phyloP scores from a whole-genome alignment of 2,797 vertebrate species.

The Platyrinchus mystaceus region DNA sequence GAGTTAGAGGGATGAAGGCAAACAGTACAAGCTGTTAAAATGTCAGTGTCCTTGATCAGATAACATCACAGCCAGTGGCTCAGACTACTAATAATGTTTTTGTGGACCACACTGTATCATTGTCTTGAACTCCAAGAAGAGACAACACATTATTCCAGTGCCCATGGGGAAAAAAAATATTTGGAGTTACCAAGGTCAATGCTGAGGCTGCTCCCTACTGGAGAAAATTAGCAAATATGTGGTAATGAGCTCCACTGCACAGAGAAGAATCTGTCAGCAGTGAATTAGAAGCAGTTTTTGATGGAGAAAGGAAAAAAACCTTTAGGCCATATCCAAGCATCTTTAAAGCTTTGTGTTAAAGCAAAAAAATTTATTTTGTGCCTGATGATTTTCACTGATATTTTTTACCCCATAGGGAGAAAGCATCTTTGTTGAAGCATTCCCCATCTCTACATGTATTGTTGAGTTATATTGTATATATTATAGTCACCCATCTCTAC shows the following conservation, averaged over 20 bases:
- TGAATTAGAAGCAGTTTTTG: neutral
- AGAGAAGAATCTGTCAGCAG: neutral
- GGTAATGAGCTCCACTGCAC: neutral
- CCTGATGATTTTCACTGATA: neutral
- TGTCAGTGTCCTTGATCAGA: neutral
- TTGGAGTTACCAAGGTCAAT: neutral
- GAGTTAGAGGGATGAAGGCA: neutral
- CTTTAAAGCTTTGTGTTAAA: neutral
- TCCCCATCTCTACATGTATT: neutral
- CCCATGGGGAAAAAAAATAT: neutral
- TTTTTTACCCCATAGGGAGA: neutral
- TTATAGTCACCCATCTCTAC: neutral
- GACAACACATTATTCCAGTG: neutral
- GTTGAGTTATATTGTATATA: neutral
- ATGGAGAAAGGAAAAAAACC: neutral
- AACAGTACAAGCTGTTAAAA: neutral
- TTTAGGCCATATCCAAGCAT: neutral
- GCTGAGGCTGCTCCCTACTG: neutral
- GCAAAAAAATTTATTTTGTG: neutral
- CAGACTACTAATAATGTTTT: neutral
- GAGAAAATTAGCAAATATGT: neutral
- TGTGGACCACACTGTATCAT: neutral
- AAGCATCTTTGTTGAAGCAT: neutral
- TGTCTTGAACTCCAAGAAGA: neutral
- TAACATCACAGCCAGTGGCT: neutral